Evolutionary conservation across 2,113 vertebrate species (phyloP).

Genomic region (Microtus ochrogaster): DNA sequence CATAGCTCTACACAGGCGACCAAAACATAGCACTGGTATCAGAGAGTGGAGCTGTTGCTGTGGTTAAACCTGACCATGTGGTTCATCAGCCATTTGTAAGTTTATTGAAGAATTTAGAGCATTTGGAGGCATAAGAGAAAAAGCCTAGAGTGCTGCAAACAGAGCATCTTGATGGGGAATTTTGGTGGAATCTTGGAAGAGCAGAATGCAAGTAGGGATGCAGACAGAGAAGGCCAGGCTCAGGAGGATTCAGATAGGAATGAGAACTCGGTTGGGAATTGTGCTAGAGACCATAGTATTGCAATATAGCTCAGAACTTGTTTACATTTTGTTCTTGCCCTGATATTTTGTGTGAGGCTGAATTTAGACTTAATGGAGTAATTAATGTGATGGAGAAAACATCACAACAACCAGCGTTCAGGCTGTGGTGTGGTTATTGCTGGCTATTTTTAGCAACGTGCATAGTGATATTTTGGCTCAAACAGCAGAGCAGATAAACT

Average conservation of each 20-base stretch:
- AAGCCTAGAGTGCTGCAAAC: not conserved
- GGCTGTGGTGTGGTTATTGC: not conserved
- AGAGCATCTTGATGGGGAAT: not conserved
- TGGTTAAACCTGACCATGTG: not conserved
- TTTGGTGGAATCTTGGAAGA: not conserved
- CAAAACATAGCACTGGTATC: not conserved
- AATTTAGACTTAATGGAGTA: not conserved
- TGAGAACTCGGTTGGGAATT: not conserved
- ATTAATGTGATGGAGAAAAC: not conserved
- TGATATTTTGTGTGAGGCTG: not conserved
- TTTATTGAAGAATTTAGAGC: not conserved
- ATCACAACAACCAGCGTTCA: not conserved
- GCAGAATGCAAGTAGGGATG: too few species aligned
- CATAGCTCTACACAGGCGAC: not conserved
- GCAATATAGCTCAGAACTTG: not conserved
- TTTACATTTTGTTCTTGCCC: not conserved
- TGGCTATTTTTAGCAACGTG: not conserved
- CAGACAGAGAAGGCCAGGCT: not conserved
- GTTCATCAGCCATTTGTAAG: too few species aligned
- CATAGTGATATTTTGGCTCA: not conserved
- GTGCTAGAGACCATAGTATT: not conserved
- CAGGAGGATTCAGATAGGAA: not conserved
- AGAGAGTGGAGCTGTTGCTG: not conserved
- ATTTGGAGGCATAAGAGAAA: too few species aligned
- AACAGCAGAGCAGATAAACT: not conserved